Percentiles rank a stretch among this genome's conserved stretches.
These are phyloP conservation scores for Philhelius pedissequus DNA, from an alignment of 2,888 invertebrate genomes.

Conservation along the genomic window DNA sequence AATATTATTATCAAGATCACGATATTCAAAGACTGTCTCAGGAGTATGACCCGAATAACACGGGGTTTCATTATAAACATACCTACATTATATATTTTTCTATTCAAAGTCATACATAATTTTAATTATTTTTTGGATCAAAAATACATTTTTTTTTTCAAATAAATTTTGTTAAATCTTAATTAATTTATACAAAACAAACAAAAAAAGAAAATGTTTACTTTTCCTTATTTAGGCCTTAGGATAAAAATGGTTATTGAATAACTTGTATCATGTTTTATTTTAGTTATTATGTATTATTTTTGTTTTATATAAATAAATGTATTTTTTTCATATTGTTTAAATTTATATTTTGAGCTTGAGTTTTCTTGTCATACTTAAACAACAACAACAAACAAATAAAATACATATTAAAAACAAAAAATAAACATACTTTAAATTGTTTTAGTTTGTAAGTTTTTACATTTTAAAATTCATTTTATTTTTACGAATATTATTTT, in stretches of 20 bases:
- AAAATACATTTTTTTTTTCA: slow-evolving; percentile 13
- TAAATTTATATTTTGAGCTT: slow-evolving; percentile 36
- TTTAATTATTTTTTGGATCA: slow-evolving; percentile 23
- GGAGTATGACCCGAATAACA: slow-evolving; percentile 44
- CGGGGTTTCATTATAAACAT: background rate
- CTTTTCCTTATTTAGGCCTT: slow-evolving; percentile 31
- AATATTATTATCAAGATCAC: slow-evolving; percentile 28
- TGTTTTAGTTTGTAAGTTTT: slow-evolving; percentile 48
- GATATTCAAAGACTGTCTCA: slow-evolving; percentile 60
- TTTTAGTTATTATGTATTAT: slow-evolving; percentile 11
- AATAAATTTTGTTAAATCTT: slow-evolving; percentile 32
- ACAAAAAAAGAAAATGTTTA: background rate
- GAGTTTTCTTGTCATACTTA: slow-evolving; percentile 65
- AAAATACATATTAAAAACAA: background rate
- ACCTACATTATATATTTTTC: background rate
- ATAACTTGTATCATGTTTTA: slow-evolving; percentile 36
- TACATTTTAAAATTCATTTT: slow-evolving; percentile 39
- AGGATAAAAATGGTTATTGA: slow-evolving; percentile 22
- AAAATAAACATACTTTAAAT: slow-evolving; percentile 25
- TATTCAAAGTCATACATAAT: background rate
- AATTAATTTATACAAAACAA: slow-evolving; percentile 32
- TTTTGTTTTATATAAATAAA: background rate
- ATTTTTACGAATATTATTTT: slow-evolving; percentile 60
- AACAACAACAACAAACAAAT: slow-evolving; percentile 14
- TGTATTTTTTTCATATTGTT: slow-evolving; percentile 18